Evolutionary conservation across 2,888 invertebrate genomes (phyloP).

Genomic region (Mythimna albipuncta): DNA sequence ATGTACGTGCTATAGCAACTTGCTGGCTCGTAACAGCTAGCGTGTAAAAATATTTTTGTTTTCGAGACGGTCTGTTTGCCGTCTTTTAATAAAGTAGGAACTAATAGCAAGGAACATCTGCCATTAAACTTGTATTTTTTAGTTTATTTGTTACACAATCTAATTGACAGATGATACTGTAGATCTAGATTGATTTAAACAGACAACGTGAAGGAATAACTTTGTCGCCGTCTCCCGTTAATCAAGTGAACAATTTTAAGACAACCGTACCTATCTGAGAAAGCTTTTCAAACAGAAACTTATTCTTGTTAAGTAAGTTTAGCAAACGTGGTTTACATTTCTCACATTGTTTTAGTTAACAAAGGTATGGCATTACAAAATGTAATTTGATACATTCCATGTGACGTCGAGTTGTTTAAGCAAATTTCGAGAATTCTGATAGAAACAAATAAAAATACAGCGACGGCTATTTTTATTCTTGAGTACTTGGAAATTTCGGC

Average conservation of each 20-base stretch:
- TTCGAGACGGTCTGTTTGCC: conserved; percentile 30
- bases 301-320: conserved; percentile 76
- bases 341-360: conserved; percentile 66
- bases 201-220: conserved; percentile 41
- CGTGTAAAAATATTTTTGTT: conserved; percentile 61
- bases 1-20: conserved; percentile 48
- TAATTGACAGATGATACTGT: conserved; percentile 20
- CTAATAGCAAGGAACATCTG: conserved; percentile 6
- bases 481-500: conserved; percentile 40
- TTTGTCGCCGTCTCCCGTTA: conserved; percentile 68
- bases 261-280: conserved; percentile 71
- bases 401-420: conserved; percentile 12
- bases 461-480: conserved; percentile 18
- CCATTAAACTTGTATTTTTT: neutral
- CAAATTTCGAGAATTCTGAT: conserved; percentile 6
- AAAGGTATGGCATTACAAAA: conserved; percentile 57
- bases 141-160: conserved; percentile 14
- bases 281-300: conserved; percentile 80
- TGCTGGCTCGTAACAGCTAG: conserved; percentile 41
- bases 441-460: conserved; percentile 5
- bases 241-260: conserved; percentile 77
- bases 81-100: conserved; percentile 38
- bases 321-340: conserved; percentile 53
- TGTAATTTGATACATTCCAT: conserved; percentile 44
- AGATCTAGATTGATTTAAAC: conserved; percentile 39